Base-by-base conservation (phyloP, 1,140 invertebrate genomes). In the Drosophila kohkoa region DNA sequence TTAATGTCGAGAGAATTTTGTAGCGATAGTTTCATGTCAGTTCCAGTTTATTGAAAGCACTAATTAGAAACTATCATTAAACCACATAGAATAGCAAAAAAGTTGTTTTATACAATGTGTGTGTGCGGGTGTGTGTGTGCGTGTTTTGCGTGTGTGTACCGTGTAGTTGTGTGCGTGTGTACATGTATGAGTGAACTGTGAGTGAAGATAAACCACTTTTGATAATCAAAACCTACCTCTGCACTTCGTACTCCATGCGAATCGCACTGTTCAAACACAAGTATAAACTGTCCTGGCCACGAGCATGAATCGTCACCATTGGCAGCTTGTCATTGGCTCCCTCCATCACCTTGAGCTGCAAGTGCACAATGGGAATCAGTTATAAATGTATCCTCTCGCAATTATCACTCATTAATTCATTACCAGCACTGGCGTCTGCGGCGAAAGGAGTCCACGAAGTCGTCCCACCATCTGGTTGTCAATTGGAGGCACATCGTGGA, bases 11-110 rank as follows among this genome's bases (percentile, higher is more conserved):
- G 57, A 71, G 64, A 63, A 72, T 79, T 60, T 62, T 66, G 62
- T 79, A 79, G 76, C 75, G 64, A 82, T 79, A 87, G 52, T 69
- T 77, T 77, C 72, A 79, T 73, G 79, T 79, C 79, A 77, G 51
- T 74, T 88, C 82, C 82, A 80, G 82, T 80, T 87, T 82, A 77
- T 83, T 72, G 82, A 82, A 87, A 87, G 82, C 82, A 88, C 76
- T 87, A 80, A 80, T 80, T 78, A 83, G 66, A 88, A 52, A 87
- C 77, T 80, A 82, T 67, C 65, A 89, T 85, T 85, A 85, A 83
- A 77, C 67, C 60, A 69, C 70, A 75, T 57, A 59, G 57, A 62
- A 71, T n/a, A 75, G 58, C 77, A 83, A 74, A 55, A 25, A 67
- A 20, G 35, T 38, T 62, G 43, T 41, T 55, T 51, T 67, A 59